These are phyloP conservation scores for Trissolcus brochymenae DNA, from an alignment of 2,888 invertebrate genomes.

Conservation along the genomic window DNA sequence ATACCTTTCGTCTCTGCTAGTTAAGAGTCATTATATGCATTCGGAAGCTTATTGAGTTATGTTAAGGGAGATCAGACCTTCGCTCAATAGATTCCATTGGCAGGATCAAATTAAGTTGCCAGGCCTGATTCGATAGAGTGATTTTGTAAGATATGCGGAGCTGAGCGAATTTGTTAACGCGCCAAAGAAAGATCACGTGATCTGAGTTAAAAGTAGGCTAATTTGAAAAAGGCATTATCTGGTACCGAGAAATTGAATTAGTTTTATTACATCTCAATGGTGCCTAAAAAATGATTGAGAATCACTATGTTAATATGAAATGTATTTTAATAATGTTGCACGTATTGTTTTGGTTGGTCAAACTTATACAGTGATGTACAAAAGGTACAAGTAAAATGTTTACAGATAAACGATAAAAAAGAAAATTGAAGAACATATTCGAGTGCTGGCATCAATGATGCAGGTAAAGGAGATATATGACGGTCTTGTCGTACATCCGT, in stretches of 20 bases:
- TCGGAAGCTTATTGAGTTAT: conserved; percentile 19
- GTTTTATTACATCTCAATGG: too few relatives aligned
- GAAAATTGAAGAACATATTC: conserved; percentile 48
- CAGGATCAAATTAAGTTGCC: neutral
- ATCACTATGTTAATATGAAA: too few relatives aligned
- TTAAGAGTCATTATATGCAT: conserved; percentile 38
- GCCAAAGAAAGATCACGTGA: too few relatives aligned
- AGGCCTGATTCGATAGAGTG: neutral
- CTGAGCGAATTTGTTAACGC: too few relatives aligned
- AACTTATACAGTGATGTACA: neutral
- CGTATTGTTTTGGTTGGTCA: neutral
- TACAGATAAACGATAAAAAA: conserved; percentile 27
- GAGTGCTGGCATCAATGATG: conserved; percentile 71
- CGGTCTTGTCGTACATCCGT: conserved; percentile 55
- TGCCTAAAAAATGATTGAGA: too few relatives aligned
- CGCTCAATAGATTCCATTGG: neutral
- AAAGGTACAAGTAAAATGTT: conserved; percentile 3
- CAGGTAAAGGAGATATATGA: conserved; percentile 71
- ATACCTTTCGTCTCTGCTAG: conserved; percentile 9
- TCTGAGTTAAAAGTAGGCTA: too few relatives aligned
- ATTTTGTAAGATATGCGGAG: conserved; percentile 6
- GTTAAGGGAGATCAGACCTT: conserved; percentile 7
- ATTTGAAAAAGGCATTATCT: too few relatives aligned
- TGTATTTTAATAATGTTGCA: too few relatives aligned
- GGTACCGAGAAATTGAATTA: too few relatives aligned